Percentiles rank a stretch among this genome's conserved stretches.
Evolutionary conservation across 1,140 invertebrate species (phyloP).

Genomic region (Teleogryllus occipitalis): DNA sequence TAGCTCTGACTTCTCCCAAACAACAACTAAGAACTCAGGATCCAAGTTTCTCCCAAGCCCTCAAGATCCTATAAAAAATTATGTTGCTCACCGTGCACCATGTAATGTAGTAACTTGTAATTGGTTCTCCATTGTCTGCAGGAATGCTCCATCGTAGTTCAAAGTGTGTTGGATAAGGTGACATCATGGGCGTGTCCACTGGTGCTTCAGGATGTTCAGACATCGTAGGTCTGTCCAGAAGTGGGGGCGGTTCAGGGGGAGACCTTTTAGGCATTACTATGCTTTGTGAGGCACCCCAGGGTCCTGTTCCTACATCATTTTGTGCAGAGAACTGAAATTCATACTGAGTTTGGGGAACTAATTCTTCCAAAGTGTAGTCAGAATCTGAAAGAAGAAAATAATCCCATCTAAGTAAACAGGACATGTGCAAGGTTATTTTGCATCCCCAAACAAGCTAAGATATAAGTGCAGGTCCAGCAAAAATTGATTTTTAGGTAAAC

Average conservation of each 20-base stretch:
- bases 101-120: constrained; percentile 70
- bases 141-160: constrained; percentile 74
- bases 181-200: constrained; percentile 35
- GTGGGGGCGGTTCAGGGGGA: constrained; percentile 46
- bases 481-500: no score
- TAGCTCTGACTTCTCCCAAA: no score
- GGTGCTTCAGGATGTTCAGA: constrained; percentile 22
- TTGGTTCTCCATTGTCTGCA: constrained; percentile 78
- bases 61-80: no score
- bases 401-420: neutral
- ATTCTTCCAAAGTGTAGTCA: constrained; percentile 68
- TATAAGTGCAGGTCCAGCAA: no score
- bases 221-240: constrained; percentile 31
- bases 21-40: no score
- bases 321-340: constrained; percentile 74
- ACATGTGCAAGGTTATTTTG: neutral
- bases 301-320: constrained; percentile 73
- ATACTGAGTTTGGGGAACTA: constrained; percentile 70
- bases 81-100: constrained; percentile 62
- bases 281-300: constrained; percentile 50
- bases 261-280: constrained; percentile 49
- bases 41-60: no score
- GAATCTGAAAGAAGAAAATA: constrained; percentile 26
- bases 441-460: no score
- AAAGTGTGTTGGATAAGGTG: constrained; percentile 62